Conservation (phyloP, 92 coral and sea anemone genomes). For the Parazoanthus darwini region DNA sequence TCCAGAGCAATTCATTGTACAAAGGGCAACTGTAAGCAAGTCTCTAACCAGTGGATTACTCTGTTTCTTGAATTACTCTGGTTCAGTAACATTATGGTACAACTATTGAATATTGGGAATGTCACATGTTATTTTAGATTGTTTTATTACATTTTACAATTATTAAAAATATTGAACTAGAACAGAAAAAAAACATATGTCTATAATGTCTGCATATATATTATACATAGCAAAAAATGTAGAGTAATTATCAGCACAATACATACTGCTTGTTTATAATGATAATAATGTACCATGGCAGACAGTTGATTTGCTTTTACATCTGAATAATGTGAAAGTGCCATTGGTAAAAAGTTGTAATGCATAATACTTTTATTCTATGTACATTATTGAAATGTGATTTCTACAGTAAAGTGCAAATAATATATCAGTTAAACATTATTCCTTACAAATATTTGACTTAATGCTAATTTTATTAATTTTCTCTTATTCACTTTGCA, state of each 20-base stretch:
- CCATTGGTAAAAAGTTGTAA: conserved; percentile 26
- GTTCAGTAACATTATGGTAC: conserved; percentile 31
- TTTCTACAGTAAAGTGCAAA: conserved; percentile 47
- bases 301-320: conserved; percentile 42
- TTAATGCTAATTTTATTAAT: conserved; percentile 14
- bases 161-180: conserved; percentile 40
- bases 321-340: conserved; percentile 41
- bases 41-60: conserved; percentile 24
- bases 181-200: conserved; percentile 30
- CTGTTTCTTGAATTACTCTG: conserved; percentile 41
- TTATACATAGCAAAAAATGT: conserved; percentile 42
- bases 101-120: conserved; percentile 44
- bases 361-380: conserved; percentile 43
- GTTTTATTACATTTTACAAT: conserved; percentile 42
- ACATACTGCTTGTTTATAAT: conserved; percentile 41
- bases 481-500: conserved; percentile 13
- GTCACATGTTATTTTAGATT: conserved; percentile 42
- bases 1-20: conserved; percentile 37
- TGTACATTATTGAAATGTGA: conserved; percentile 46
- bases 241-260: conserved; percentile 44
- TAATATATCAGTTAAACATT: conserved; percentile 38
- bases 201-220: conserved; percentile 29
- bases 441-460: conserved; percentile 11
- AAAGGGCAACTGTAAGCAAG: conserved; percentile 39
- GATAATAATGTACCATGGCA: conserved; percentile 32